phyloP scores from a whole-genome alignment of 2,797 vertebrate species.

The Uromys caudimaculatus region DNA sequence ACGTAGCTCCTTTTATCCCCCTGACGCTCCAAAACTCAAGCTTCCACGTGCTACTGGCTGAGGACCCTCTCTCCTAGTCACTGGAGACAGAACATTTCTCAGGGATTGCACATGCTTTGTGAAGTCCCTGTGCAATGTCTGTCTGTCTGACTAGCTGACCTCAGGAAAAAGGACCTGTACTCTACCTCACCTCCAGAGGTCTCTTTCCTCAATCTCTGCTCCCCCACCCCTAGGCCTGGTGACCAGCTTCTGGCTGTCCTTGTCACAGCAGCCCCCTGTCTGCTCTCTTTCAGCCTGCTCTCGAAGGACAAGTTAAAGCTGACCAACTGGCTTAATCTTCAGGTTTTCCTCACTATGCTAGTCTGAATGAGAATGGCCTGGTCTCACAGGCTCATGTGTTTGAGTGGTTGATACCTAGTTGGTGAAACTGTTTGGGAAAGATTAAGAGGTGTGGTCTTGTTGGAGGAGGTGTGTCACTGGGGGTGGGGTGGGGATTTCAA shows the following conservation, averaged over 20 bases:
- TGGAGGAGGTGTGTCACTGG: background rate
- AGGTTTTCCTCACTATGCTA: background rate
- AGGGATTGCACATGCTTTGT: no score
- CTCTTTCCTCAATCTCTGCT: background rate
- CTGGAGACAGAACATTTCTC: background rate
- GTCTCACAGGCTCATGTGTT: background rate
- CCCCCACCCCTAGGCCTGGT: accelerated
- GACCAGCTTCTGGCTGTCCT: background rate
- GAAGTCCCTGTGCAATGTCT: background rate
- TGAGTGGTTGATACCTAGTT: background rate
- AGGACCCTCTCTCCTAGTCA: background rate
- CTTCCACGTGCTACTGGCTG: background rate
- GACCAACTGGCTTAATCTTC: background rate
- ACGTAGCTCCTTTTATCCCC: background rate
- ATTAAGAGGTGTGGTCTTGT: background rate
- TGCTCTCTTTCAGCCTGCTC: background rate
- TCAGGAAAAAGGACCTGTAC: background rate
- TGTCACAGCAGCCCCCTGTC: background rate
- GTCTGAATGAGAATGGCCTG: background rate
- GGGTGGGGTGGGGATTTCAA: background rate
- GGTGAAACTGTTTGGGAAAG: background rate
- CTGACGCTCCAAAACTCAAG: background rate
- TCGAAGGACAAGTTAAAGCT: no score
- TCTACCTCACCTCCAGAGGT: background rate
- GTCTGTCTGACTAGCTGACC: no score